Evolutionary conservation across 2,113 vertebrate genomes (phyloP).

Genomic region (Cavia porcellus): DNA sequence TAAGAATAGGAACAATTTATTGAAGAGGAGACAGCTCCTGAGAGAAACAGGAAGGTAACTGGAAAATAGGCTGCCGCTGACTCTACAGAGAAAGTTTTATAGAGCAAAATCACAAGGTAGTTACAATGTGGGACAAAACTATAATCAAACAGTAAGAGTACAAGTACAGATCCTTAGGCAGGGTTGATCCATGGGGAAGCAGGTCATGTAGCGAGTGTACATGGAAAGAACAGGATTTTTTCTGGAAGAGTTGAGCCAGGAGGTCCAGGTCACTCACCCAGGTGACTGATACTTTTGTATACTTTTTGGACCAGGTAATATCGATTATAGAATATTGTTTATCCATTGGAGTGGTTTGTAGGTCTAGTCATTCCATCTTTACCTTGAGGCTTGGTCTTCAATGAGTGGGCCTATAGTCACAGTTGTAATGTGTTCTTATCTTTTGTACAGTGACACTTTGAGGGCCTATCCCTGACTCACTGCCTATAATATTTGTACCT

Average conservation of each 20-base stretch:
- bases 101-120: background rate
- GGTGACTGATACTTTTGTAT: background rate
- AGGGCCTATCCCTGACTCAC: background rate
- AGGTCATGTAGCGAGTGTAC: background rate
- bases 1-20: background rate
- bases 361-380: background rate
- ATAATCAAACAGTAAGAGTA: background rate
- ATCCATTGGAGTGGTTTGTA: background rate
- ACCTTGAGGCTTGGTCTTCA: background rate
- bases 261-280: background rate
- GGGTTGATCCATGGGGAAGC: background rate
- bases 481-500: background rate
- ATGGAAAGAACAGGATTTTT: background rate
- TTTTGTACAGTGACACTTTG: background rate
- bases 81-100: background rate
- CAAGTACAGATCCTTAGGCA: background rate
- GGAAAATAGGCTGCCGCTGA: background rate
- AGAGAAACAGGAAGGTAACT: background rate
- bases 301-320: background rate
- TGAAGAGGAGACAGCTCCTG: background rate
- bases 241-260: background rate
- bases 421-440: background rate
- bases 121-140: background rate
- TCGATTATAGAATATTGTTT: background rate
- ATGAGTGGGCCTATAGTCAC: background rate